A percentile compares a stretch with the other conserved stretches of the same genome.
Evolutionary conservation across 2,113 vertebrate species (phyloP).

Genomic region (Fregetta grallaria): DNA sequence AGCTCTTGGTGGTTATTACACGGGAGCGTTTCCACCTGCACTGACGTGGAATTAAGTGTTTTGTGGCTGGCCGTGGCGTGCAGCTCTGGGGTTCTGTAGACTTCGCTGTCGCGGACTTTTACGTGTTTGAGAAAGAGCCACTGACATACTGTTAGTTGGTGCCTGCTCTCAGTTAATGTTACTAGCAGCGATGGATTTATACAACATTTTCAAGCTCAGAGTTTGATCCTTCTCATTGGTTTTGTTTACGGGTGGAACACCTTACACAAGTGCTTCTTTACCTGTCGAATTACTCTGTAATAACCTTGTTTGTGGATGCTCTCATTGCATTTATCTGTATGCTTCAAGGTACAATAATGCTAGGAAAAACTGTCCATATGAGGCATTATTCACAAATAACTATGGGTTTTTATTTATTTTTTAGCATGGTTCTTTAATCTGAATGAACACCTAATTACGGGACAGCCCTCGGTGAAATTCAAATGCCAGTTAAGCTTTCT

Average conservation of each 20-base stretch:
- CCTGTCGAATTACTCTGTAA: not conserved
- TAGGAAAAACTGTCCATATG: fast-evolving
- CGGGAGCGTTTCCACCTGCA: fast-evolving
- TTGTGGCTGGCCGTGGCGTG: not conserved
- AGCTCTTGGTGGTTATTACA: fast-evolving
- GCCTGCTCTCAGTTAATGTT: not conserved
- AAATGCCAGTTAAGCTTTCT: not conserved
- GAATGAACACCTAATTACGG: not conserved
- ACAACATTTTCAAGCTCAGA: fast-evolving
- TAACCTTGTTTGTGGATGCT: not conserved
- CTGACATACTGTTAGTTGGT: fast-evolving
- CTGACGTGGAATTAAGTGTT: fast-evolving
- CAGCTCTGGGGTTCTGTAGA: not conserved
- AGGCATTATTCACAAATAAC: not conserved
- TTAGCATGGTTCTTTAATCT: not conserved
- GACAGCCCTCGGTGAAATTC: not conserved
- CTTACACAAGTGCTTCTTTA: not conserved
- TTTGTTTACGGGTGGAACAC: fast-evolving
- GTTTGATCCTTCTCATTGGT: not conserved
- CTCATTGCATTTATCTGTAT: not conserved
- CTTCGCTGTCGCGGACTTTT: not conserved
- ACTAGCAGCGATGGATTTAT: not conserved
- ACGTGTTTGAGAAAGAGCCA: fast-evolving
- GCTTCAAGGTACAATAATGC: not conserved
- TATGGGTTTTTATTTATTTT: not conserved